Evolutionary conservation across 2,888 invertebrate genomes (phyloP).

Genomic region (Drosophila kuntzei): DNA sequence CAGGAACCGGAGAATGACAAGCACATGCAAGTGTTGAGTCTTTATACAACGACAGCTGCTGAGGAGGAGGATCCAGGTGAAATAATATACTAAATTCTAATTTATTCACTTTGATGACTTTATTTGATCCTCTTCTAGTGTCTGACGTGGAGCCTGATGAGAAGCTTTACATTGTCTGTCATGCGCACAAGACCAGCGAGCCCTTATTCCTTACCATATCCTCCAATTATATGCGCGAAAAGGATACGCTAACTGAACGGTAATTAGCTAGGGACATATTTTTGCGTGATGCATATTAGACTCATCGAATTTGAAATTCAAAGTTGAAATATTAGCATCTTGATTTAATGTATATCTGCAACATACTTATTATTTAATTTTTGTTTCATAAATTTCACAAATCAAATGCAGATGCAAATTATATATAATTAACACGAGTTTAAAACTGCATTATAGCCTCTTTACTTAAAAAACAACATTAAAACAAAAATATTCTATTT

Average conservation of each 20-base stretch:
- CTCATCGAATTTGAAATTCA: too few relatives aligned
- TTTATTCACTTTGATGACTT: background rate
- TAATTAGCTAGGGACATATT: conserved; percentile 51
- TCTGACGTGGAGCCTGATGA: conserved; percentile 85
- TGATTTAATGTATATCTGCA: too few relatives aligned
- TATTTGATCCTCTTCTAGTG: conserved; percentile 49
- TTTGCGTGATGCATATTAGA: too few relatives aligned
- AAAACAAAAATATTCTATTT: background rate
- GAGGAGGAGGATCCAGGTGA: conserved; percentile 57
- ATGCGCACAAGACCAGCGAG: conserved; percentile 79
- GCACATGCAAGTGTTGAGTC: conserved; percentile 67
- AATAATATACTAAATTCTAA: background rate
- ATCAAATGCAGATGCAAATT: too few relatives aligned
- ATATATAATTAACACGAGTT: too few relatives aligned
- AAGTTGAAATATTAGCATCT: too few relatives aligned
- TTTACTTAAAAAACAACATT: background rate
- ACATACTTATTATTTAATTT: too few relatives aligned
- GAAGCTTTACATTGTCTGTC: conserved; percentile 82
- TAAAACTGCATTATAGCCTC: too few relatives aligned
- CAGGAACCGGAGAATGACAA: conserved; percentile 48
- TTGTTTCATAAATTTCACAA: too few relatives aligned
- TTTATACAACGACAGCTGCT: conserved; percentile 57
- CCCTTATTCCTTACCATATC: conserved; percentile 86
- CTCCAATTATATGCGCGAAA: conserved; percentile 86
- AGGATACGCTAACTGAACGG: conserved; percentile 85